phyloP scores from a whole-genome alignment of 2,888 invertebrate species.

The Lysandra coridon region DNA sequence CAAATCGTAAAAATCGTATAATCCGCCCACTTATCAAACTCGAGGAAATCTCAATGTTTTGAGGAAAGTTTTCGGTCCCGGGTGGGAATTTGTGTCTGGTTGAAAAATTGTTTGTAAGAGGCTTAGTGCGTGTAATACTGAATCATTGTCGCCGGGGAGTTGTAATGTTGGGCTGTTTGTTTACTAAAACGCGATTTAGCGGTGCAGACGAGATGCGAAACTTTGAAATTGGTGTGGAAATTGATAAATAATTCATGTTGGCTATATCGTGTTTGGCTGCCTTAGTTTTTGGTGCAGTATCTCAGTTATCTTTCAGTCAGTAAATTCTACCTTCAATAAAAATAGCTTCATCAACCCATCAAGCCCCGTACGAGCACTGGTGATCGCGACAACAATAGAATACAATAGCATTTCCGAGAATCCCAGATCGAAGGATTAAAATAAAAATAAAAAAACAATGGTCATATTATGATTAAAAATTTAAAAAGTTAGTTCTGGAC shows the following conservation, averaged over 20 bases:
- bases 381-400: no score
- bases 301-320: no score
- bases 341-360: no score
- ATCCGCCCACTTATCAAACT: conserved; percentile 22
- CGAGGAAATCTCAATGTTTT: background rate
- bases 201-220: background rate
- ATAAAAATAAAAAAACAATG: no score
- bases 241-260: background rate
- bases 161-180: background rate
- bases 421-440: no score
- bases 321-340: no score
- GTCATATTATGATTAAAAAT: no score
- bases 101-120: conserved; percentile 30
- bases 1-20: background rate
- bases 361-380: no score
- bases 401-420: no score
- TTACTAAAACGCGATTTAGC: conserved; percentile 5
- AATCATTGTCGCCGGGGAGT: conserved; percentile 3
- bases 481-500: no score
- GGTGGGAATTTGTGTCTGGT: conserved; percentile 18
- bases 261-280: background rate
- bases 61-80: conserved; percentile 21
- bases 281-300: no score
- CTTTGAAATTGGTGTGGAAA: background rate
- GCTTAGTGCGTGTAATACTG: conserved; percentile 24